Percentiles rank a stretch among this genome's conserved stretches.
phyloP scores from a whole-genome alignment of 2,797 vertebrate genomes.

The Gallinago stenura region DNA sequence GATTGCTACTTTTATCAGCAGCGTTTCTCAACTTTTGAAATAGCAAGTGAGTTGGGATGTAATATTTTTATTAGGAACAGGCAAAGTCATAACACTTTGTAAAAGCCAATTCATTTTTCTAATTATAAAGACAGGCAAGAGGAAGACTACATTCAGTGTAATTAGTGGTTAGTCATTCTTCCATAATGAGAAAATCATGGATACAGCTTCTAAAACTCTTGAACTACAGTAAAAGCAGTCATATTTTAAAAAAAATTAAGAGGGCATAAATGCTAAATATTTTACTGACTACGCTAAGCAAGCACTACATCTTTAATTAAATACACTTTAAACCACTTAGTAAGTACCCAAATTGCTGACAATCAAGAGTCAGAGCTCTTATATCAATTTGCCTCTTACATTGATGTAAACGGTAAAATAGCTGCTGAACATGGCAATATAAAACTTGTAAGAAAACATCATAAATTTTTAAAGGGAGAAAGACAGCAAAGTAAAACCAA shows the following conservation, averaged over 20 bases:
- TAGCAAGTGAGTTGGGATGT: background rate
- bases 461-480: background rate
- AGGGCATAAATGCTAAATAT: background rate
- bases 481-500: background rate
- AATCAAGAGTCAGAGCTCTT: background rate
- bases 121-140: background rate
- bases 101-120: background rate
- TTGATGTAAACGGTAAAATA: background rate
- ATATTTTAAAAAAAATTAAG: background rate
- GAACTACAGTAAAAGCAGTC: background rate
- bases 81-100: background rate
- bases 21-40: background rate
- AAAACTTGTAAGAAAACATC: background rate
- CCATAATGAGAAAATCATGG: background rate
- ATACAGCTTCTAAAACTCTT: background rate
- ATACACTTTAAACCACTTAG: background rate
- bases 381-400: background rate
- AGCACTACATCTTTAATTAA: background rate
- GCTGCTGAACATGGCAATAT: background rate
- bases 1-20: background rate
- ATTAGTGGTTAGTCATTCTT: background rate
- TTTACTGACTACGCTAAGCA: background rate
- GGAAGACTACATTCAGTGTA: background rate
- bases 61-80: background rate
- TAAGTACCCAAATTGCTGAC: background rate